Percentiles rank a stretch among this genome's conserved stretches.
Evolutionary conservation across 2,888 invertebrate species (phyloP).

Genomic region (Ornithoptera alexandrae): DNA sequence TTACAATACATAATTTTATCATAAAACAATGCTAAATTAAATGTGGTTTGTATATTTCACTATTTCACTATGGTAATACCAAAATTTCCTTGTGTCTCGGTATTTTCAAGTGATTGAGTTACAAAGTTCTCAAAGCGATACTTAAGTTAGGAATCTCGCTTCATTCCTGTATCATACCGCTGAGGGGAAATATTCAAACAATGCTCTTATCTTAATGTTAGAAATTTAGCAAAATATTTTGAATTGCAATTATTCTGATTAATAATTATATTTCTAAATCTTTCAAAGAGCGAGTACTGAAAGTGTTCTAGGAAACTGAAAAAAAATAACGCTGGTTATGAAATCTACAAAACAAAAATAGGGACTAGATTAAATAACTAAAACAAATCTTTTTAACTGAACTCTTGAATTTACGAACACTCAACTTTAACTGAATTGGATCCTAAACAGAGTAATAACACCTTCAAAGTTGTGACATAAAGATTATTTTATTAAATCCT

Average conservation of each 20-base stretch:
- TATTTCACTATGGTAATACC: background rate
- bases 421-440: too few species aligned
- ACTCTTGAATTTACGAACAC: too few species aligned
- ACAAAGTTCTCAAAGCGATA: conserved; percentile 14
- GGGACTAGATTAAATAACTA: too few species aligned
- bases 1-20: background rate
- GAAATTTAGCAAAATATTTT: background rate
- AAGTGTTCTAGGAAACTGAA: too few species aligned
- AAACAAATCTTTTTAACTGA: too few species aligned
- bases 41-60: background rate
- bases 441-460: too few species aligned
- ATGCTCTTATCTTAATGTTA: background rate
- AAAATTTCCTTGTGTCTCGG: background rate
- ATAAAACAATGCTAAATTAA: background rate
- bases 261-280: background rate
- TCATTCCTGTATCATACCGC: background rate
- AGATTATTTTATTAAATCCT: too few species aligned
- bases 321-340: too few species aligned
- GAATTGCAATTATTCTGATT: background rate
- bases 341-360: too few species aligned
- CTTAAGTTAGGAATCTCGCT: background rate
- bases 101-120: conserved; percentile 11
- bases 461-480: too few species aligned
- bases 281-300: too few species aligned
- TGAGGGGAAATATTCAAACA: background rate